Evolutionary conservation across 2,888 invertebrate species (phyloP), one percentile per base, ranked within the genome.

Genomic region (Pristionchus exspectatus): DNA sequence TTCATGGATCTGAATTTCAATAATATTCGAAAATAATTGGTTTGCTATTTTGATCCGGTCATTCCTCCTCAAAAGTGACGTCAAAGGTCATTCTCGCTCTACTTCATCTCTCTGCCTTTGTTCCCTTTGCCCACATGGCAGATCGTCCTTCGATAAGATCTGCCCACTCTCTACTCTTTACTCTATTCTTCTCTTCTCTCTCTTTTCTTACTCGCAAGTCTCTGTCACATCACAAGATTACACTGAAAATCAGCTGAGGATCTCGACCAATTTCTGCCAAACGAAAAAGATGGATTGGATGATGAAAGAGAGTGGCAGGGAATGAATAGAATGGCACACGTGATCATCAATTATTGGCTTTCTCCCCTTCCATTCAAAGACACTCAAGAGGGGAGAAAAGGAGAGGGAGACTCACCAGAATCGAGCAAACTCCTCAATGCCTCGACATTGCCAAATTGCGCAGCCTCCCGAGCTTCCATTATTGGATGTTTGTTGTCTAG

Each of bases 391-490:
- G 84, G 56, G 33, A 33, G 33, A 33, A 59, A n/a, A 5, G 81
- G 59, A 59, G 7, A 85, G 63, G 21, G 85, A 59, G 1, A 91
- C 96, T 97, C 97, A 2, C 98, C 98, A 69, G 97, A 97, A 94
- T 98, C 98, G 9, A 99, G 96, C 56, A 99, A 96, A 95, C 98
- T 97, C 92, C 95, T 93, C 90, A 96, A 95, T 87, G 96, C 93
- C 59, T 95, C 97, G 95, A 97, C 96, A 12, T 98, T 97, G 0
- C 99, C 99, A 96, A 98, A 98, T 96, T 99, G 98, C 44, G 98
- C 98, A 18, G 98, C 98, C 96, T 97, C 97, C 44, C 98, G 97
- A 94, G 98, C 98, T 95, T 98, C 98, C 90, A 92, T 91, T 44
- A 27, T 88, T 30, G 44, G 50, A 27, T 38, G 56, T 38, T 50